phyloP scores from a whole-genome alignment of 2,888 invertebrate species.

The Drosophila neoperkinsi region DNA sequence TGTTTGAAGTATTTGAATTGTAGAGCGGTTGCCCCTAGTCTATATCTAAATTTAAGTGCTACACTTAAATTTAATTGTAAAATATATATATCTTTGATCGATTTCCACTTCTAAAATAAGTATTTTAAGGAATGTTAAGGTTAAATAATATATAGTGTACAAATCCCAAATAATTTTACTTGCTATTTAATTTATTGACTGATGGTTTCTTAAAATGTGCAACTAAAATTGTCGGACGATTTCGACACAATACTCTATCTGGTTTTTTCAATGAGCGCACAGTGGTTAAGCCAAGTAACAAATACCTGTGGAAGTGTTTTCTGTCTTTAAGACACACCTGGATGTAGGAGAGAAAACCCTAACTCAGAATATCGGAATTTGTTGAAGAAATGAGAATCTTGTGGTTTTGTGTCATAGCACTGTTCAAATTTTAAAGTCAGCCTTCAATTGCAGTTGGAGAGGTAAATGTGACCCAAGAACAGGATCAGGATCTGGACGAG shows the following conservation, averaged over 20 bases:
- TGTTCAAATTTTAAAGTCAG: slow-evolving; percentile 28
- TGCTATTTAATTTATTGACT: background rate
- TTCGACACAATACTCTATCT: background rate
- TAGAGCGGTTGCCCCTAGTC: background rate
- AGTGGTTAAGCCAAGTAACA: too few relatives aligned
- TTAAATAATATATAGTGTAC: background rate
- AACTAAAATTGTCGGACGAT: background rate
- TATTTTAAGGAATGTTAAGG: background rate
- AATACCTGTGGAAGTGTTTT: background rate
- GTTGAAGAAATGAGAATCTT: background rate
- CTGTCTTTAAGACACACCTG: background rate
- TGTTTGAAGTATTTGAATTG: background rate
- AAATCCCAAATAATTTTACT: background rate
- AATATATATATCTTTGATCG: background rate
- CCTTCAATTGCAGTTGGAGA: slow-evolving; percentile 24
- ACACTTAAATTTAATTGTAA: background rate
- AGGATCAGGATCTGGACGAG: background rate
- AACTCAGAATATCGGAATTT: background rate
- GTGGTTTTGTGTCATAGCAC: slow-evolving; percentile 11
- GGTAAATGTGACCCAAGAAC: background rate
- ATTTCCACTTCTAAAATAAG: too few relatives aligned
- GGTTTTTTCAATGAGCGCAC: background rate
- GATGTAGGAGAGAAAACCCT: background rate
- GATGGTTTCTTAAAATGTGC: background rate
- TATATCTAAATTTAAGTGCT: background rate